Conservation (phyloP, 2,888 invertebrate species). For the Malthinus seriepunctatus region DNA sequence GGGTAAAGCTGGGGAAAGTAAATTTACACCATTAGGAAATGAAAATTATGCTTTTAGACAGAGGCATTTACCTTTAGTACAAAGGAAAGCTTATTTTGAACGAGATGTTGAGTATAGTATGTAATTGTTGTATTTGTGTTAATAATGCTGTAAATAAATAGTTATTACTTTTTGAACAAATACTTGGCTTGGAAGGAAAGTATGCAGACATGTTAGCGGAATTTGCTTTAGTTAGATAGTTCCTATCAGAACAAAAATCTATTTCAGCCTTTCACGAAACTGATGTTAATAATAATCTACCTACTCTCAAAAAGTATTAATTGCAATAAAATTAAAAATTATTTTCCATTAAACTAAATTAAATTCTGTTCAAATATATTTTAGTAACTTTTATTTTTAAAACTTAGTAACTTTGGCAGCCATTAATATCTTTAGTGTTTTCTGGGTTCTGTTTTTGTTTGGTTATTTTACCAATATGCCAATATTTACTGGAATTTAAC, state of each 20-base stretch:
- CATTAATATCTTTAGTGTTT: conserved; percentile 21
- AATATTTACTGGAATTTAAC: conserved; percentile 23
- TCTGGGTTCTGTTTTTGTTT: conserved; percentile 25
- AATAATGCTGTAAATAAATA: not conserved
- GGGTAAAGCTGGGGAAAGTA: conserved; percentile 63
- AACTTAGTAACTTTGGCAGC: not conserved
- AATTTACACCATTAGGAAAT: conserved; percentile 71
- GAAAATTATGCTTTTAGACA: conserved; percentile 68
- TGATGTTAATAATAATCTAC: too few relatives aligned
- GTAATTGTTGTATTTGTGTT: not conserved
- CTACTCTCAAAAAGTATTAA: too few relatives aligned
- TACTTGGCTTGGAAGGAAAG: not conserved
- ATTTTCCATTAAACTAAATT: too few relatives aligned
- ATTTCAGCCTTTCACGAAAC: too few relatives aligned
- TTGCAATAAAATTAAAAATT: too few relatives aligned
- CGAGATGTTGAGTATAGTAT: conserved; percentile 1
- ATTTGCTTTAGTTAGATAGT: too few relatives aligned
- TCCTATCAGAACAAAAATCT: too few relatives aligned
- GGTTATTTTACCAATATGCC: conserved; percentile 28
- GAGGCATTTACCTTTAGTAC: conserved; percentile 65
- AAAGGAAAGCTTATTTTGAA: conserved; percentile 70
- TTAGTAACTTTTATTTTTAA: conserved; percentile 1
- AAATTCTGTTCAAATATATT: too few relatives aligned
- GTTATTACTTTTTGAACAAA: not conserved
- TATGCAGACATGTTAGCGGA: too few relatives aligned